These are phyloP conservation scores for Drosophila nr. perissopoda DNA, from an alignment of 2,888 invertebrate genomes.

Conservation along the genomic window DNA sequence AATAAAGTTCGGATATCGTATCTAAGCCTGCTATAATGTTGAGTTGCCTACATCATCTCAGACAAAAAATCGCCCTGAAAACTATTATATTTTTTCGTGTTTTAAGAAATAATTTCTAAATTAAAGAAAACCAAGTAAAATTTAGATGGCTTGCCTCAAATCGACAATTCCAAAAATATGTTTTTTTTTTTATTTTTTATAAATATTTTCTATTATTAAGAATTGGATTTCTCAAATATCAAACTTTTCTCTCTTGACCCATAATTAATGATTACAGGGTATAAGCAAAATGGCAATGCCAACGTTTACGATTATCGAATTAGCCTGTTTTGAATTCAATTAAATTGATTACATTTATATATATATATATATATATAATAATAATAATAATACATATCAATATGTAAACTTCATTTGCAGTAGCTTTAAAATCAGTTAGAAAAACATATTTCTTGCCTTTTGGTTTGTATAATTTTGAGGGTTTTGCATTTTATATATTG, in stretches of 20 bases:
- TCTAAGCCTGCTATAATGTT: too few relatives aligned
- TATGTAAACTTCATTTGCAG: too few relatives aligned
- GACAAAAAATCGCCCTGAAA: neutral
- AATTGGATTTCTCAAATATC: neutral
- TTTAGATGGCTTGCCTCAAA: neutral
- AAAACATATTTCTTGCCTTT: neutral
- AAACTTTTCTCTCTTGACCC: neutral
- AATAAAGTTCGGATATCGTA: too few relatives aligned
- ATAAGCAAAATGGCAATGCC: neutral
- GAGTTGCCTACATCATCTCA: neutral
- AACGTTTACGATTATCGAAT: neutral
- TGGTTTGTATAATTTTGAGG: too few relatives aligned
- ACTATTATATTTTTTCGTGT: neutral
- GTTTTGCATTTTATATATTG: neutral
- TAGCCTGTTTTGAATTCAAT: neutral
- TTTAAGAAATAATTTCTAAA: neutral
- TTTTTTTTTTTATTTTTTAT: too few relatives aligned
- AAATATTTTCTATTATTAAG: neutral
- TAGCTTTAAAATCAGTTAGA: neutral
- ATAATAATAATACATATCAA: too few relatives aligned
- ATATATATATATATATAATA: too few relatives aligned
- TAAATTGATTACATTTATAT: neutral
- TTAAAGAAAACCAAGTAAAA: neutral
- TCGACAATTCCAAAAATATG: too few relatives aligned
- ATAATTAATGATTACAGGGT: too few relatives aligned